Base-by-base conservation (phyloP, 2,888 invertebrate species). In the Tipula confusa region DNA sequence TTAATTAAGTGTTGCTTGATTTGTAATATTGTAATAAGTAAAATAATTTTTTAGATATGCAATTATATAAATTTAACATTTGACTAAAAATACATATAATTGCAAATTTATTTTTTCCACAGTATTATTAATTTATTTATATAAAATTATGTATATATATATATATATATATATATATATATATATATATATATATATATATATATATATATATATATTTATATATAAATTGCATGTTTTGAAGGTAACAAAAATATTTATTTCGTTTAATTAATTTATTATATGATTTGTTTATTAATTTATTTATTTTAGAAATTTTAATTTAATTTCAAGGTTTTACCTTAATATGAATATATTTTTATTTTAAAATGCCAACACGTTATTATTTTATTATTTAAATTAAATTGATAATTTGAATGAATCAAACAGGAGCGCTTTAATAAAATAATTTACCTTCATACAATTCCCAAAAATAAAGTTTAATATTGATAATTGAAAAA, bases 351-450 rank as follows among this genome's bases (percentile, higher is more conserved):
- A 83, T 83, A 33, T 83, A 15, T 29, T 81, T 29, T 79, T 82
- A 82, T 18, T 82, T 83, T 81, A 48, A 15, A 29, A 80, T 83
- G 64, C 82, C n/a, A 83, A 48, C 48, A 80, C 28, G 2, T 82
- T 83, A 48, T 81, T 79, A 83, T 83, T 6, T 83, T 43, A 64
- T 24, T 64, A 64, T 24, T n/a, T n/a, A n/a, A 9, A 64, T 64
- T 15, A 15, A 80, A 80, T 29, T 29, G 15, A 80, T n/a, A 15
- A 84, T 64, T 83, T 64, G 84, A 81, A 83, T 82, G 82, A 80
- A 85, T 85, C 86, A 86, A 86, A 86, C 86, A 86, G 86, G 86
- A 86, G 85, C 86, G 85, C 85, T 86, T 86, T 86, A 85, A 86
- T 86, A 85, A 86, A 64, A 38, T 81, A 31, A 83, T 81, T 79